Base-by-base conservation (phyloP, 2,113 vertebrate genomes). In the Corydoras maculifer region DNA sequence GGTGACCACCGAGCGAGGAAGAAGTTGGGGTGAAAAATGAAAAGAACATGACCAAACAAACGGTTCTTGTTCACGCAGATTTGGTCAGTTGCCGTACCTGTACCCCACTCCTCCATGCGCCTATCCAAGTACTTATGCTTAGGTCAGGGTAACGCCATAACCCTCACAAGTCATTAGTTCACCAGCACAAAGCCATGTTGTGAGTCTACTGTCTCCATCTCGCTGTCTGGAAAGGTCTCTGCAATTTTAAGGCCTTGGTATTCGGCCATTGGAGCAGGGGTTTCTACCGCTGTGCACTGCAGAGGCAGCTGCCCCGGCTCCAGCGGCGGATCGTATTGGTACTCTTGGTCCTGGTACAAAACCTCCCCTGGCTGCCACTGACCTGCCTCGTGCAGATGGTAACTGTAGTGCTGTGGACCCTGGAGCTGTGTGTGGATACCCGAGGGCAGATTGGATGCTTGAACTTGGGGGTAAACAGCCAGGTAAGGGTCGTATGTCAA, bases 141-240 rank as follows among this genome's bases (percentile, higher is more conserved):
- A 76, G 74, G 83, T 74, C 77, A 79, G 79, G 82, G 79, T 85
- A 80, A 87, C 77, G 86, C 13, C 86, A 61, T 48, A 57, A 31
- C 69, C 25, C 78, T 62, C 68, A 12, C 25, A 29, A 11, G 25
- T 66, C 1, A 43, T 4, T 88, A 99, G 81, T 96, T 99, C 54
- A 99, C 97, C 85, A 99, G 84, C 76, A 99, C 96, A 0, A 93
- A 99, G 55, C 96, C 97, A 58, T 95, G 95, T 85, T 97, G 95
- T 0, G 94, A 92, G 84, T 99, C 97, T 75, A 98, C 95, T 0
- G 95, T 94, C 83, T 99, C 97, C 92, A 98, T 98, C 82, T 99
- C 97, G 50, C 93, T 92, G 66, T 98, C 97, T 59, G 94, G 90
- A 72, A 96, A 92, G 62, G 87, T 72, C n/a, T 96, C 92, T 0